These are phyloP conservation scores for Orussus abietinus DNA, from an alignment of 1,140 invertebrate species.

Conservation along the genomic window DNA sequence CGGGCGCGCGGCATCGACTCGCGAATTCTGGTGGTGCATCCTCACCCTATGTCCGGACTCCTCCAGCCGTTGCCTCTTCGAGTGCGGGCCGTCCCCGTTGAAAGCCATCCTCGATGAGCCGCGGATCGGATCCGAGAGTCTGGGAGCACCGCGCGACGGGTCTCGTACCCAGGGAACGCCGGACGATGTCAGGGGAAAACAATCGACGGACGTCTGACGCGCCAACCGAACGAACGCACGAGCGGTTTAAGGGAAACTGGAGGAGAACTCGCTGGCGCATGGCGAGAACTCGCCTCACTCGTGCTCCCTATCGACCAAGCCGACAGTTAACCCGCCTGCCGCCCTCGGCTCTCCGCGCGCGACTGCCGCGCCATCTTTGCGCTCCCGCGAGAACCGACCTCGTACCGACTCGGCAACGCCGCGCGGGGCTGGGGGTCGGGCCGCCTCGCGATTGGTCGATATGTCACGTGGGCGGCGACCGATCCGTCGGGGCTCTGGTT, in stretches of 20 bases:
- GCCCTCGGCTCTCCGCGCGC: no score
- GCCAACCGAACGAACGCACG: conserved; percentile 37
- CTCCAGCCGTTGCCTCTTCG: conserved; percentile 55
- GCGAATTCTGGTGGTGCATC: no score
- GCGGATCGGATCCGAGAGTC: conserved; percentile 17
- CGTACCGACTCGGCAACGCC: no score
- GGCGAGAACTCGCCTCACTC: not conserved
- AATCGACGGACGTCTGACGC: conserved; percentile 33
- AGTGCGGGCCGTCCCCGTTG: conserved; percentile 56
- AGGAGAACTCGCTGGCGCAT: conserved; percentile 1
- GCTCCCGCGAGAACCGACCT: no score
- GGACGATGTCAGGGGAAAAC: conserved; percentile 28
- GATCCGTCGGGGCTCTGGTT: no score
- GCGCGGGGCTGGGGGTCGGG: no score
- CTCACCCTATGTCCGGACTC: conserved; percentile 55
- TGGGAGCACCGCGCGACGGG: conserved; percentile 19
- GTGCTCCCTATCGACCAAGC: no score
- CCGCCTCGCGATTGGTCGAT: no score
- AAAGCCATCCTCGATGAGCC: conserved; percentile 49
- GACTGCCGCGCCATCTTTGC: no score
- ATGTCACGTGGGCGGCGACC: no score
- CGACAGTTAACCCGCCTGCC: no score
- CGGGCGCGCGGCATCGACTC: not conserved
- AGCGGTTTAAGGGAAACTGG: conserved; percentile 45
- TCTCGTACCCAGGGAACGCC: conserved; percentile 19